These are phyloP conservation scores for Drosophila antonietae DNA, from an alignment of 2,888 invertebrate species.

Conservation along the genomic window DNA sequence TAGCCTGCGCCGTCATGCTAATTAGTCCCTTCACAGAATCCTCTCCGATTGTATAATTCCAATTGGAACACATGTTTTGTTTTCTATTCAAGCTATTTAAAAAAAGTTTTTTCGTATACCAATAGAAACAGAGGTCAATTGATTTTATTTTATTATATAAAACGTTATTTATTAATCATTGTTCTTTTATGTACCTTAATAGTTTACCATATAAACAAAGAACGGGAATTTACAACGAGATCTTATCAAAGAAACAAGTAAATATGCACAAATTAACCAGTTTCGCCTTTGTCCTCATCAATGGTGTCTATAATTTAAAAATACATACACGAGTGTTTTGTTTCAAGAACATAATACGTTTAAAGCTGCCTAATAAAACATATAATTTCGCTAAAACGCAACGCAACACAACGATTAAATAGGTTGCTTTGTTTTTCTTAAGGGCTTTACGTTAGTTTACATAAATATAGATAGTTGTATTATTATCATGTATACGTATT, in stretches of 20 bases:
- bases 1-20: not conserved
- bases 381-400: slow-evolving; percentile 40
- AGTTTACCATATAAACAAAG: slow-evolving; percentile 54
- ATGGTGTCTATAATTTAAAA: slow-evolving; percentile 54
- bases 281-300: slow-evolving; percentile 20
- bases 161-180: slow-evolving; percentile 40
- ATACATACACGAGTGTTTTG: slow-evolving; percentile 41
- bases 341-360: slow-evolving; percentile 35
- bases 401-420: slow-evolving; percentile 14
- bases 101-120: not conserved
- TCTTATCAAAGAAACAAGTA: slow-evolving; percentile 62
- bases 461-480: slow-evolving; percentile 52
- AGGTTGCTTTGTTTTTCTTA: slow-evolving; percentile 15
- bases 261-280: slow-evolving; percentile 46
- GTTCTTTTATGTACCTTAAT: slow-evolving; percentile 50
- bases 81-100: not conserved
- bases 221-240: slow-evolving; percentile 73
- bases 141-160: slow-evolving; percentile 24
- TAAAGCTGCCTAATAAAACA: slow-evolving; percentile 27
- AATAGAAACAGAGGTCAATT: not conserved
- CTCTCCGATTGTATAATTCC: not conserved
- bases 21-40: not conserved
- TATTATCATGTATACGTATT: slow-evolving; percentile 21
- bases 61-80: not conserved
- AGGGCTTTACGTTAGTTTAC: slow-evolving; percentile 27